Evolutionary conservation across 2,113 vertebrate genomes (phyloP).

Genomic region (Dasyornis broadbenti): DNA sequence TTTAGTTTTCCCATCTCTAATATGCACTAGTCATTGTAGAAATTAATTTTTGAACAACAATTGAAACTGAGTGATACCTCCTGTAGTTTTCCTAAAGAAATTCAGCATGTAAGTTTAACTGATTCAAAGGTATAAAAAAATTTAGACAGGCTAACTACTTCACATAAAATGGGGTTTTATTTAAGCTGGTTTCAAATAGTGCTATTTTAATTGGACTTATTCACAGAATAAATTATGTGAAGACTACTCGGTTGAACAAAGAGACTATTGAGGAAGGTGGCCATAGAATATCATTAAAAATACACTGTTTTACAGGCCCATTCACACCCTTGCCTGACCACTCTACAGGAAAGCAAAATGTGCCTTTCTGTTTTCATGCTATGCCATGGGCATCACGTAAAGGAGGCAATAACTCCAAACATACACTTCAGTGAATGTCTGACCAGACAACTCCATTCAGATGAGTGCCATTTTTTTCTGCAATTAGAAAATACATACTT

Average conservation of each 20-base stretch:
- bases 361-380: not conserved
- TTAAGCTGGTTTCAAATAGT: not conserved
- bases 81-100: not conserved
- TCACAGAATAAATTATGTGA: not conserved
- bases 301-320: not conserved
- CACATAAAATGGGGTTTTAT: not conserved
- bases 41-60: not conserved
- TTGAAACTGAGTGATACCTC: not conserved
- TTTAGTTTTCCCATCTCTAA: not conserved
- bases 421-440: not conserved
- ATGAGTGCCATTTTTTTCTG: not conserved
- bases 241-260: not conserved
- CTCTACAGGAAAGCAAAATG: rapidly evolving
- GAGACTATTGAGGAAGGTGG: not conserved
- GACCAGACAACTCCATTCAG: not conserved
- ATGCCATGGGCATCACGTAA: not conserved
- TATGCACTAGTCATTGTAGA: not conserved
- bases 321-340: not conserved
- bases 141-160: not conserved
- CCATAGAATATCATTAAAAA: not conserved
- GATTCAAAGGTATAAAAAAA: not conserved
- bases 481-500: not conserved
- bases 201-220: not conserved
- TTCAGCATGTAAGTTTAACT: not conserved
- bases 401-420: not conserved